Evolutionary conservation across 1,140 invertebrate genomes (phyloP).

Genomic region (Drosophila ercepeae): DNA sequence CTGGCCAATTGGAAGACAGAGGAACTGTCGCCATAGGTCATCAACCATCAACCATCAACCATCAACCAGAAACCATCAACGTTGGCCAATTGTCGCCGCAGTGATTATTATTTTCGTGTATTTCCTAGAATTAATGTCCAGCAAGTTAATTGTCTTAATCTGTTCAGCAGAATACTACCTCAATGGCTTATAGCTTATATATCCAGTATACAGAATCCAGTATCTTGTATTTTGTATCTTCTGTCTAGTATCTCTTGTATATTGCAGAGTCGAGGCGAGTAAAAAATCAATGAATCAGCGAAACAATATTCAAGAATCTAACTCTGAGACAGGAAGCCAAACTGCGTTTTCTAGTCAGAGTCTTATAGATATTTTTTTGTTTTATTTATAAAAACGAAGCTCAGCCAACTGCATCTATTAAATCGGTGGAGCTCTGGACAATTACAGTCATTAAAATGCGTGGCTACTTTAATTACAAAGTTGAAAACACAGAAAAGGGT

Average conservation of each 20-base stretch:
- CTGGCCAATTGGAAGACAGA: background rate
- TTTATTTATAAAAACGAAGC: too few species aligned
- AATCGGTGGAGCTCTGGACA: constrained; percentile 1
- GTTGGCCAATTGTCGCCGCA: constrained; percentile 13
- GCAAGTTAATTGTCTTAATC: constrained; percentile 44
- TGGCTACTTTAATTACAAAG: constrained; percentile 60
- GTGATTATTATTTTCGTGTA: constrained; percentile 52
- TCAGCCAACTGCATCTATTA: background rate
- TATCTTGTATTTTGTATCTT: constrained; percentile 1
- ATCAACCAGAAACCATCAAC: too few species aligned
- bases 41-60: background rate
- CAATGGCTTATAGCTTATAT: background rate
- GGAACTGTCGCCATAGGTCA: constrained; percentile 22
- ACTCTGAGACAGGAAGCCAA: background rate
- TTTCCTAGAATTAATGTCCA: constrained; percentile 48
- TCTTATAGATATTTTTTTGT: background rate
- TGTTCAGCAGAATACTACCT: background rate
- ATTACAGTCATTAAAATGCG: constrained; percentile 64
- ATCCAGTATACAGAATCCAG: background rate
- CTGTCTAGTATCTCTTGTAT: too few species aligned
- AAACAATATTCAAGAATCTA: constrained; percentile 26
- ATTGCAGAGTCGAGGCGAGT: constrained; percentile 35
- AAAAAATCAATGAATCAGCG: background rate
- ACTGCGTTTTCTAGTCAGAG: background rate
- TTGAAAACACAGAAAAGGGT: constrained; percentile 23